Base-by-base conservation (phyloP, 2,888 invertebrate genomes). In the Drosophila nr. medialis region DNA sequence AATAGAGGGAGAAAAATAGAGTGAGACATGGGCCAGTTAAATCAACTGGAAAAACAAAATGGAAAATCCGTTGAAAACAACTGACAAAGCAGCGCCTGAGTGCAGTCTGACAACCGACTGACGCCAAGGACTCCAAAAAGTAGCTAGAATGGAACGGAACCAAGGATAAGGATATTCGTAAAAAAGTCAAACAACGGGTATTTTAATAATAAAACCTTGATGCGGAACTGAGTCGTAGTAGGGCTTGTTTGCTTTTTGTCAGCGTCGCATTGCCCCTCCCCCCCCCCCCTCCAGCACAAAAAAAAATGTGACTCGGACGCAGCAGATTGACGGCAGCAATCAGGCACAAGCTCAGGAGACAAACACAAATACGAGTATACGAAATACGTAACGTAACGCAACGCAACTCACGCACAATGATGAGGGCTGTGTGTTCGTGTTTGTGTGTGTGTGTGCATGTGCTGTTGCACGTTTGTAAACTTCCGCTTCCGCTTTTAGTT, bases 401-500 rank as follows among this genome's bases (percentile, higher is more conserved):
- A 56, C 49, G 38, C 63, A 55, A 71, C 73, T 65, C 75, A 86
- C 89, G 78, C 82, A 87, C 77, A 66, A 73, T 77, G 63, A 75
- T 59, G 38, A 18, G 21, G 34, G 49, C 69, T 50, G 36, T 75
- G 24, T 27, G 24, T 6, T 3, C 15, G 15, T 15, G 34, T 34
- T 2, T 34, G 13, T 18, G 4, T 60, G 53, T 49, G 40, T 77
- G 30, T 18, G 21, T 54, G 34, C 78, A 24, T 40, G 24, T 45
- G 73, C 58, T 67, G 61, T 72, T 51, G 83, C 76, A 77, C 87
- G 81, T 74, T 77, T 77, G 81, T 71, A 83, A 81, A 90, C 89
- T 77, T 87, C 90, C 87, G 90, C 59, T 87, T 87, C 90, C 87
- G 87, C 79, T 82, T 86, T 82, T 81, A 90, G 87, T 89, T 90